Conservation (phyloP, 2,888 invertebrate genomes). For the Megaustenia siamemsis region DNA sequence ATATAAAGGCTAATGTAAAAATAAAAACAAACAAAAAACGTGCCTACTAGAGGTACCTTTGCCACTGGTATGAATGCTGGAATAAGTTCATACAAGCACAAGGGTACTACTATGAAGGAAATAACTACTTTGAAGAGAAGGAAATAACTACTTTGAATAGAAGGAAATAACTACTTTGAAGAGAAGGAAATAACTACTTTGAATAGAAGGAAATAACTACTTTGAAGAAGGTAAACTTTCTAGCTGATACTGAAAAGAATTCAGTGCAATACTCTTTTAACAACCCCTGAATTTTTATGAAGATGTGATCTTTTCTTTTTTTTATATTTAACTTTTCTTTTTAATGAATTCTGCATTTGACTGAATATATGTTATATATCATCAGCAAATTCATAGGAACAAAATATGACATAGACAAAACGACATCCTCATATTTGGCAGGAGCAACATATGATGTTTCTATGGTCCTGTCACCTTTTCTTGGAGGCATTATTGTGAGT, state of each 20-base stretch:
- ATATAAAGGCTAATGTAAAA: too few species aligned
- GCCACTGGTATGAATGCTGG: not conserved
- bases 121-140: too few species aligned
- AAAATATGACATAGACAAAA: conserved; percentile 72
- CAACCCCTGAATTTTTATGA: too few species aligned
- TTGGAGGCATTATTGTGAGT: conserved; percentile 80
- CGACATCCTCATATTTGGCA: conserved; percentile 76
- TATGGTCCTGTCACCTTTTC: conserved; percentile 79
- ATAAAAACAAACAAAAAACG: too few species aligned
- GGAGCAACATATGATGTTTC: conserved; percentile 80
- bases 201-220: too few species aligned
- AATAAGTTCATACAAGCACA: not conserved
- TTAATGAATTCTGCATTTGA: not conserved
- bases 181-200: not conserved
- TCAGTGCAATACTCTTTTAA: too few species aligned
- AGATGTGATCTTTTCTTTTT: not conserved
- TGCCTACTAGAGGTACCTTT: not conserved
- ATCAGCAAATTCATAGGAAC: conserved; percentile 78
- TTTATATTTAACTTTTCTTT: not conserved
- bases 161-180: too few species aligned
- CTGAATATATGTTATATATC: too few species aligned
- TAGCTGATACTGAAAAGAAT: not conserved
- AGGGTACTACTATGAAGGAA: not conserved
- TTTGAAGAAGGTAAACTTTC: too few species aligned
- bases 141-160: not conserved